Evolutionary conservation across 2,797 vertebrate species (phyloP), one percentile per base, ranked within the genome.

Genomic region (Cossypha polioptera): DNA sequence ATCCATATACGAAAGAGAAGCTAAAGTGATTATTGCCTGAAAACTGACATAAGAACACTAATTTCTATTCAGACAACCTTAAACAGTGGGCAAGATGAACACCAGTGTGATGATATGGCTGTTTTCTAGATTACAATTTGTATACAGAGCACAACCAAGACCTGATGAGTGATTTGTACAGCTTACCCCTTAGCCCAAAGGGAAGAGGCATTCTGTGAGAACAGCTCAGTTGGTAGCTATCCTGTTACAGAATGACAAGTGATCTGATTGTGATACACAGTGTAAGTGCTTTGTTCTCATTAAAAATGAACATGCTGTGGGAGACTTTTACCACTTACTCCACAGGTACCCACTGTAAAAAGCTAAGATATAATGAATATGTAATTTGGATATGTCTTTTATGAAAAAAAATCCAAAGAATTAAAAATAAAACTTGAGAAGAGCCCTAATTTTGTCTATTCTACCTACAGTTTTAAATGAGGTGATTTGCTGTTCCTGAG

Each of bases 251-350:
- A 90, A 62, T 62, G 78, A 90, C 85, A 94, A 97, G 89, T 62
- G 84, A 92, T 91, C 90, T 82, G 92, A 94, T 83, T 90, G 92
- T 75, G 84, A 90, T 86, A 86, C 78, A 81, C 66, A 59, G 35
- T 58, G 48, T 86, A 87, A 95, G 89, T 95, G 68, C 75, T 96
- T 88, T 93, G 84, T 86, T 95, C 95, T 97, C 93, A 95, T 97
- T 96, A 96, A 96, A 95, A 94, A 95, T 93, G 72, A 96, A 85
- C 86, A 80, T 86, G 91, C 95, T 94, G 86, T 45, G 93, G 95
- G 89, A 95, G 61, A 95, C 75, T 96, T 96, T 68, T 77, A 80
- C 72, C 78, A 86, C 61, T 85, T 36, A 83, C 62, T 91, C 65
- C 73, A 89, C 88, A 95, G 91, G 89, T 94, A 65, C 58, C 84